These are phyloP conservation scores for Agapostemon virescens DNA, from an alignment of 2,888 invertebrate genomes.

Conservation along the genomic window DNA sequence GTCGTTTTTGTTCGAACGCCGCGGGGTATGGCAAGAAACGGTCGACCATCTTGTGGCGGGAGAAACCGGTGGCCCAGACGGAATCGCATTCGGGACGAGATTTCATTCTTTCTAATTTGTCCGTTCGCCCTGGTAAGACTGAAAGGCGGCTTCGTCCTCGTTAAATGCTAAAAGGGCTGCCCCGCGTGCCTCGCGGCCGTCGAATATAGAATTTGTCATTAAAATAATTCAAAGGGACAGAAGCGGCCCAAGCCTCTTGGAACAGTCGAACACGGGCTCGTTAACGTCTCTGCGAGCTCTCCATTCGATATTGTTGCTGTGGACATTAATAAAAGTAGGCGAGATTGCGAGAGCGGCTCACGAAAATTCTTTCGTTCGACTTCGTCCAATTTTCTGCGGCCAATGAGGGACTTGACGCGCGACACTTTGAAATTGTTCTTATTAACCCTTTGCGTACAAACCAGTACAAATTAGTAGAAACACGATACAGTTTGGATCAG, in stretches of 20 bases:
- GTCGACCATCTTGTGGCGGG: background rate
- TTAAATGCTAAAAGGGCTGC: slow-evolving; percentile 18
- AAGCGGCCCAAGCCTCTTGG: background rate
- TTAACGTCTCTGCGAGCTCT: background rate
- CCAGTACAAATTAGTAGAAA: too few species aligned
- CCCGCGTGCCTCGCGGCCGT: background rate
- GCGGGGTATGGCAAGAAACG: background rate
- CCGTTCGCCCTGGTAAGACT: slow-evolving; percentile 12
- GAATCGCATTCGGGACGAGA: background rate
- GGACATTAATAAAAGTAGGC: background rate
- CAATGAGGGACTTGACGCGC: background rate
- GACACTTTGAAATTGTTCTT: background rate
- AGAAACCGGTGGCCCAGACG: background rate
- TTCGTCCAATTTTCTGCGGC: background rate
- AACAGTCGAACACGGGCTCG: background rate
- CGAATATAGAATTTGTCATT: slow-evolving; percentile 32
- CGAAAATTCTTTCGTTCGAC: background rate
- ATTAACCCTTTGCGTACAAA: too few species aligned
- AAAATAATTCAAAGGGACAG: slow-evolving; percentile 11
- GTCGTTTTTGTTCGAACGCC: background rate
- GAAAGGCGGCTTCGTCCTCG: slow-evolving; percentile 12
- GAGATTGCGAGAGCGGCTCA: background rate
- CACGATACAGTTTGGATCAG: background rate
- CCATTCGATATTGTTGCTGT: background rate
- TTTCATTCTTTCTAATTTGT: slow-evolving; percentile 26